A percentile compares a stretch with the other conserved stretches of the same genome.
These are phyloP conservation scores for Esox masquinongy DNA, from an alignment of 2,797 vertebrate genomes.

Conservation along the genomic window DNA sequence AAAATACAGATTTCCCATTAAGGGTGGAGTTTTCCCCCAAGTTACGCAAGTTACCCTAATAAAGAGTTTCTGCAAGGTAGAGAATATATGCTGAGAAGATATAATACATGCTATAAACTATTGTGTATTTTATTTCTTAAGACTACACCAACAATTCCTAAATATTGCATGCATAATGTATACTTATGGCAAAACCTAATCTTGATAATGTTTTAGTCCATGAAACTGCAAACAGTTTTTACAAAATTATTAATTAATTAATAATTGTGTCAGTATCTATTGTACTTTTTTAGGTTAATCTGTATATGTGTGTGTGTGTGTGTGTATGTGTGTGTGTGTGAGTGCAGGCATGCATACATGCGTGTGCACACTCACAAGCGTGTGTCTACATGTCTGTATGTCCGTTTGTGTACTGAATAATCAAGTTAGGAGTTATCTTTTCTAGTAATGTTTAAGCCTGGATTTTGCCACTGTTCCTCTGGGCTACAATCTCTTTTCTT, in stretches of 20 bases:
- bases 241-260: too few species aligned
- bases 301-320: background rate
- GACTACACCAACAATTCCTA: too few species aligned
- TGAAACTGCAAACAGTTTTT: background rate
- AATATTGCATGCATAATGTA: background rate
- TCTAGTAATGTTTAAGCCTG: constrained; percentile 27
- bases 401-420: background rate
- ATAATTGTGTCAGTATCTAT: background rate
- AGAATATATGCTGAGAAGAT: too few species aligned
- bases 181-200: background rate
- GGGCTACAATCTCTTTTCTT: background rate
- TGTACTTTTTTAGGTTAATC: background rate
- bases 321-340: background rate
- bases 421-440: constrained; percentile 32
- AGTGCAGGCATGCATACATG: too few species aligned
- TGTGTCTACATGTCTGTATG: background rate
- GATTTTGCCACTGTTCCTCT: constrained; percentile 28
- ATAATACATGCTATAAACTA: too few species aligned
- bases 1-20: too few species aligned
- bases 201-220: background rate
- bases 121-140: too few species aligned
- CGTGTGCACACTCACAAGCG: too few species aligned
- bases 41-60: too few species aligned
- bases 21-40: too few species aligned
- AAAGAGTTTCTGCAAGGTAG: too few species aligned